phyloP scores from a whole-genome alignment of 2,888 invertebrate genomes.

The Prenolepis imparis region DNA sequence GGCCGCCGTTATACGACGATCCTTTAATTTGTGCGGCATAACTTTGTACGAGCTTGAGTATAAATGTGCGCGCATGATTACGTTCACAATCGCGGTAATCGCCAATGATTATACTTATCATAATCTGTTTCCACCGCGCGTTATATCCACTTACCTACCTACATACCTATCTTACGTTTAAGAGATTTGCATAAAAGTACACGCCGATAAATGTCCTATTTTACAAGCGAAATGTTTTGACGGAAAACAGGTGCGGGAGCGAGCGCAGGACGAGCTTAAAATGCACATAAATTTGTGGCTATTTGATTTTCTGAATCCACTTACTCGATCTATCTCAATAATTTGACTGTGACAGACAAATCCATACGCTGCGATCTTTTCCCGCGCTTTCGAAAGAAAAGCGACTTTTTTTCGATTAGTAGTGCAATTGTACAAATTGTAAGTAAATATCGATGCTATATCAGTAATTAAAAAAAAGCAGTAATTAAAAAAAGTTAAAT shows the following conservation, averaged over 20 bases:
- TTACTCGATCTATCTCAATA: conserved; percentile 32
- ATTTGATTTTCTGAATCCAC: conserved; percentile 49
- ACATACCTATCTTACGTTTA: not conserved
- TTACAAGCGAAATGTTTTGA: conserved; percentile 3
- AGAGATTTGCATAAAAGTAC: conserved; percentile 14
- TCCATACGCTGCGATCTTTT: conserved; percentile 16
- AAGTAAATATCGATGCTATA: no score
- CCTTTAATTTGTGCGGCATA: conserved; percentile 6
- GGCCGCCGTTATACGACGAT: not conserved
- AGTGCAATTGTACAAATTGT: not conserved
- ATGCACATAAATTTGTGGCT: conserved; percentile 51
- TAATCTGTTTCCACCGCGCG: not conserved
- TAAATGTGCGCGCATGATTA: not conserved
- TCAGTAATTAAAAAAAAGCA: not conserved
- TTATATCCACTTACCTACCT: not conserved
- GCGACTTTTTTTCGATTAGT: not conserved
- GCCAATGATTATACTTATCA: not conserved
- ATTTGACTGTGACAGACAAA: conserved; percentile 32
- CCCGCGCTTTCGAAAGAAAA: conserved; percentile 27
- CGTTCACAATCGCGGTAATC: not conserved
- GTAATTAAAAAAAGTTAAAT: not conserved
- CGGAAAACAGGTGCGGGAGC: conserved; percentile 40
- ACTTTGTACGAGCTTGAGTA: not conserved
- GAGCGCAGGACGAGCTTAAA: conserved; percentile 31
- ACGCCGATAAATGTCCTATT: not conserved